Conservation (phyloP, 2,113 vertebrate genomes). For the Hemiprocne comata region DNA sequence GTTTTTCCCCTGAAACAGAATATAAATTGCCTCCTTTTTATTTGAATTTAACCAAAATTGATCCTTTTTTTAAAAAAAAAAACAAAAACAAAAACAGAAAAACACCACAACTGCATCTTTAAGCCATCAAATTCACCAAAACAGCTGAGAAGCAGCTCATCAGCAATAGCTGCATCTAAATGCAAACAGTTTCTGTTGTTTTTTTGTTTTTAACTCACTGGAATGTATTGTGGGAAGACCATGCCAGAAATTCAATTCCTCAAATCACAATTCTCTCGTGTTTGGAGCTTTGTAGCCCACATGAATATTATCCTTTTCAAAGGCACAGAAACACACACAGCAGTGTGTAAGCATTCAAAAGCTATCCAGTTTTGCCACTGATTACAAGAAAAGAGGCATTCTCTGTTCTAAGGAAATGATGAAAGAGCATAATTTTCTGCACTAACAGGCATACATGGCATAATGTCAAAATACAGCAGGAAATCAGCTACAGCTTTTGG, state of each 20-base stretch:
- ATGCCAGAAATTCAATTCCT: conserved; percentile 1
- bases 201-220: neutral
- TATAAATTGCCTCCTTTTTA: neutral
- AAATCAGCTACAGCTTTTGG: neutral
- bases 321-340: neutral
- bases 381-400: neutral
- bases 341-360: neutral
- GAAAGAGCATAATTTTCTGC: neutral
- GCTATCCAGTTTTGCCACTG: neutral
- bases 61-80: neutral
- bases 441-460: neutral
- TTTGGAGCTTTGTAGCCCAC: conserved; percentile 7
- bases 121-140: neutral
- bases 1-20: neutral
- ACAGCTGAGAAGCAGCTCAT: neutral
- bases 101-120: neutral
- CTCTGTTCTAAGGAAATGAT: neutral
- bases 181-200: neutral
- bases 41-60: neutral
- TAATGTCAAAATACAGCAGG: neutral
- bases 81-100: neutral
- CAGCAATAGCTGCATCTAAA: neutral
- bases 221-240: conserved; percentile 41
- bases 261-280: neutral
- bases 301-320: neutral